Evolutionary conservation across 2,888 invertebrate genomes (phyloP), one percentile per base, ranked within the genome.

Genomic region (Chymomyza procnemis): DNA sequence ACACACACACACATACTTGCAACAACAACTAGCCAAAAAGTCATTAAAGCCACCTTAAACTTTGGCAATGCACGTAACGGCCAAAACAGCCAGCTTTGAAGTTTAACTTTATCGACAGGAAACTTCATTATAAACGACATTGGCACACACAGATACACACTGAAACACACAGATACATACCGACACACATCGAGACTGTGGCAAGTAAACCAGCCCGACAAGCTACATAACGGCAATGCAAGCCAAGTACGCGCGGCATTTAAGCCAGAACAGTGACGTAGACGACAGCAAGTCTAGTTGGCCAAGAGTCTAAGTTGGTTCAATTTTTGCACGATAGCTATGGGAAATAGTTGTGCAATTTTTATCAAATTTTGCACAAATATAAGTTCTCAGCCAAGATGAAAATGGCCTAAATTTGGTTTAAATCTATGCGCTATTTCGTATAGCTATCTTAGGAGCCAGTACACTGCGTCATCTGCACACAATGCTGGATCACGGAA

Each of bases 81-180:
- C 19, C 14, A 14, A 30, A 52, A 57, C 74, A 63, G 57, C 16
- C 61, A 19, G 50, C 50, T 73, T 80, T 78, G 68, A 82, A 80
- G 80, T 78, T 82, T 69, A 80, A 78, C 76, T 82, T 75, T 80
- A 84, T 80, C 84, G 82, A 75, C 84, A 80, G 86, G 82, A 85
- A 85, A 86, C 84, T 86, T 82, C 82, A 84, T 82, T 82, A 84
- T 76, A 85, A 86, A 76, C 81, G 76, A 79, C 83, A 83, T 85
- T 84, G 84, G 79, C 71, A 82, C 76, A 77, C 71, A 76, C 71
- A 74, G 66, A 76, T 48, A 60, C 54, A 55, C 63, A 73, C 61
- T 60, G 58, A 52, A 48, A 65, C 57, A 67, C 46, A 56, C n/a
- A 19, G 14, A 58, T 59, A 54, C 48, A 47, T 34, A 58, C 14